Percentiles rank a stretch among this genome's conserved stretches.
These are phyloP conservation scores for Pheosia tremula DNA, from an alignment of 2,888 invertebrate genomes.

Conservation along the genomic window DNA sequence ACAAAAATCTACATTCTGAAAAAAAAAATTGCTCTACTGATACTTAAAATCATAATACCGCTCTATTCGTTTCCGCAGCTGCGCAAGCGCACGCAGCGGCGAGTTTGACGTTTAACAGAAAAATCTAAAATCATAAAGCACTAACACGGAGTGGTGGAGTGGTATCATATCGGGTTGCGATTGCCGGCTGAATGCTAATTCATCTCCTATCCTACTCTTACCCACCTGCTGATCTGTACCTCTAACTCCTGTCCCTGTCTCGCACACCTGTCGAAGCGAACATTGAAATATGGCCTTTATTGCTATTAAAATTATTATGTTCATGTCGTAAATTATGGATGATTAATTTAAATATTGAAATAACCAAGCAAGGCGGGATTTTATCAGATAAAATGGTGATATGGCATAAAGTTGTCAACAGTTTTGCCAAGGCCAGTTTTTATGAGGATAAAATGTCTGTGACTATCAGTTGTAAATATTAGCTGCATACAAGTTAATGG, in stretches of 20 bases:
- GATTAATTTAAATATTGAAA: conserved; percentile 1
- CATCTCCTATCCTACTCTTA: conserved; percentile 27
- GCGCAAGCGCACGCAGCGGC: conserved; percentile 62
- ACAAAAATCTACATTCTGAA: too few species aligned
- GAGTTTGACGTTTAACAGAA: conserved; percentile 80
- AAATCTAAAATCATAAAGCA: conserved; percentile 82
- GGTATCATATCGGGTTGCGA: conserved; percentile 80
- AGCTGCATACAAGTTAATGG: too few species aligned
- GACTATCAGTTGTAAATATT: too few species aligned
- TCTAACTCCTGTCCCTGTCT: neutral
- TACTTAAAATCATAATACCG: neutral
- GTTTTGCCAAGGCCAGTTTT: neutral
- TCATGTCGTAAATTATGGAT: conserved; percentile 2
- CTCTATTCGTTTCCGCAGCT: conserved; percentile 30
- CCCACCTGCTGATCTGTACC: conserved; percentile 9
- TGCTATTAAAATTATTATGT: neutral
- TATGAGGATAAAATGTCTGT: neutral
- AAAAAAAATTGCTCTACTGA: neutral
- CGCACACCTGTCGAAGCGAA: conserved; percentile 8
- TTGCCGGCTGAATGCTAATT: conserved; percentile 77
- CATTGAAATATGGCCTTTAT: conserved; percentile 17
- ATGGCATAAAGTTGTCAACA: neutral
- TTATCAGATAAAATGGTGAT: neutral
- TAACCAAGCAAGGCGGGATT: neutral
- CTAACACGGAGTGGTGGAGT: conserved; percentile 40